Percentiles rank a stretch among this genome's conserved stretches.
These are phyloP conservation scores for Australoheros scitulus DNA, from an alignment of 2,113 vertebrate species.

Conservation along the genomic window DNA sequence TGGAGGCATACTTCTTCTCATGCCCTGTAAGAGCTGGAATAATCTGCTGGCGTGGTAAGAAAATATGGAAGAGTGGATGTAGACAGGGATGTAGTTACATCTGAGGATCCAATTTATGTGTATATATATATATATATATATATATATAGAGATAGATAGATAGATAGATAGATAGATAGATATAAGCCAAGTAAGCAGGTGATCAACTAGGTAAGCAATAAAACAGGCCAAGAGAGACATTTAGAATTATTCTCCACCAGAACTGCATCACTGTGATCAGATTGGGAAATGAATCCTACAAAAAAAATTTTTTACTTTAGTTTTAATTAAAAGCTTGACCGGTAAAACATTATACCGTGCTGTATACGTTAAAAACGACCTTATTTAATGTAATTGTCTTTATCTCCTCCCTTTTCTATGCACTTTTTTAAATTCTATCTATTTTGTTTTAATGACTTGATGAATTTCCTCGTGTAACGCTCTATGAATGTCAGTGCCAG, in stretches of 20 bases:
- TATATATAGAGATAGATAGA: too few species aligned
- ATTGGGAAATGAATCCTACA: background rate
- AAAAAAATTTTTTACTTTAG: too few species aligned
- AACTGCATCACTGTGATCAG: background rate
- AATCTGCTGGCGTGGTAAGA: background rate
- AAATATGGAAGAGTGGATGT: background rate
- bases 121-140: too few species aligned
- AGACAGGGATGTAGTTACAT: background rate
- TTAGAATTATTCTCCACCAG: background rate
- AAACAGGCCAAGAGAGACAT: background rate
- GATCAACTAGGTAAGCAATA: too few species aligned
- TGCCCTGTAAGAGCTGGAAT: background rate
- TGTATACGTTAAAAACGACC: background rate
- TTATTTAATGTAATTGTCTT: background rate
- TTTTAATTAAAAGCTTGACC: too few species aligned
- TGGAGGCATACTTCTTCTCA: background rate
- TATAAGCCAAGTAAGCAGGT: background rate
- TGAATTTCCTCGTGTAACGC: too few species aligned
- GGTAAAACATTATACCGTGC: background rate
- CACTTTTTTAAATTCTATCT: background rate
- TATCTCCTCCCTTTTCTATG: background rate
- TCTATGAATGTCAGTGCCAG: background rate
- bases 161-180: too few species aligned
- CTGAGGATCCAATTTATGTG: background rate
- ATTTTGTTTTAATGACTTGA: background rate